Evolutionary conservation across 2,888 invertebrate species (phyloP).

Genomic region (Catonia carolina): DNA sequence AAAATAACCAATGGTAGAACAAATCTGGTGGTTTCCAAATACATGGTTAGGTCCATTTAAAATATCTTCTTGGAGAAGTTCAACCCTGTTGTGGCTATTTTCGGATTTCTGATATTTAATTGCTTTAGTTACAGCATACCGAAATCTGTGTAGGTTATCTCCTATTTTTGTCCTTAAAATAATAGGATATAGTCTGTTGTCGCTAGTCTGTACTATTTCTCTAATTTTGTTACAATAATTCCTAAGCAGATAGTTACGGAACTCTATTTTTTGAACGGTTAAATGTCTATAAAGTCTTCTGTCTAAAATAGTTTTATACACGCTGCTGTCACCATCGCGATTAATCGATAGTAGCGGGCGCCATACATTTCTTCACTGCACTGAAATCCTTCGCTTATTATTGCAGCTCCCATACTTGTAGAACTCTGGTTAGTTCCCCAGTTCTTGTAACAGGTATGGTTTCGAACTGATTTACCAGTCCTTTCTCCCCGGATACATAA

Average conservation of each 20-base stretch:
- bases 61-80: not conserved
- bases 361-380: slow-evolving; percentile 38
- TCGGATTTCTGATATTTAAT: slow-evolving; percentile 4
- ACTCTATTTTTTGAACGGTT: slow-evolving; percentile 37
- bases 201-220: slow-evolving; percentile 5
- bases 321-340: slow-evolving; percentile 41
- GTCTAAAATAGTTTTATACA: slow-evolving; percentile 35
- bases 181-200: not conserved
- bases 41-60: slow-evolving; percentile 11
- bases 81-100: not conserved
- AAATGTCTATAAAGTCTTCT: slow-evolving; percentile 31
- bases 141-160: not conserved
- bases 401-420: slow-evolving; percentile 38
- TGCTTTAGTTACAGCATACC: slow-evolving; percentile 13
- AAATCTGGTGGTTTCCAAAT: slow-evolving; percentile 6
- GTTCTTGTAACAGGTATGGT: slow-evolving; percentile 32
- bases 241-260: slow-evolving; percentile 36
- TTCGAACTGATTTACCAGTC: slow-evolving; percentile 35
- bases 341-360: slow-evolving; percentile 35
- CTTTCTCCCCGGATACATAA: slow-evolving; percentile 25
- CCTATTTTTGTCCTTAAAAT: slow-evolving; percentile 1
- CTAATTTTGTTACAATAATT: slow-evolving; percentile 27
- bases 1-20: slow-evolving; percentile 4
- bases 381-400: too few species aligned
- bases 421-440: slow-evolving; percentile 35